Percentiles rank a stretch among this genome's conserved stretches.
These are phyloP conservation scores for Crypturellus undulatus DNA, from an alignment of 2,113 vertebrate genomes.

Conservation along the genomic window DNA sequence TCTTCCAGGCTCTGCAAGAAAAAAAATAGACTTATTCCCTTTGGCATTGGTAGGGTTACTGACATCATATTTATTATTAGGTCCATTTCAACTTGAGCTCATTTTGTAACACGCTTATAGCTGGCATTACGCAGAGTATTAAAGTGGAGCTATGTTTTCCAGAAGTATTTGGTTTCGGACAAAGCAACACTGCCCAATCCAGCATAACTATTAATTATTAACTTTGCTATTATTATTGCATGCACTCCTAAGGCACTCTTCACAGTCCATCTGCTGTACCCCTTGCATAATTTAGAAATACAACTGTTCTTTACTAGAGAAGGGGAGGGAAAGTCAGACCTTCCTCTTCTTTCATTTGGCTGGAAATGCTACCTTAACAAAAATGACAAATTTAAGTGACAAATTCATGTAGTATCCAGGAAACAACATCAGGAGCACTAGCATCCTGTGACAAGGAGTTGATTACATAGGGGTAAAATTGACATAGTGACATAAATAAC, in stretches of 20 bases:
- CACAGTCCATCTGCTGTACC: neutral
- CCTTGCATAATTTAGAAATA: slow-evolving; percentile 47
- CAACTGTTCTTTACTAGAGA: neutral
- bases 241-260: slow-evolving; percentile 18
- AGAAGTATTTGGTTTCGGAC: slow-evolving; percentile 3
- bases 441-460: neutral
- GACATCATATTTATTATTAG: neutral
- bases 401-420: neutral
- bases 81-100: neutral
- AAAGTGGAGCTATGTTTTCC: neutral
- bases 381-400: slow-evolving; percentile 1
- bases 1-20: neutral
- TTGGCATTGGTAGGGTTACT: neutral
- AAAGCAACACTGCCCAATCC: neutral
- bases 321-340: neutral
- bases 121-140: neutral
- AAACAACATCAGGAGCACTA: neutral
- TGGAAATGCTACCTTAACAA: neutral
- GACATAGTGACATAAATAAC: neutral
- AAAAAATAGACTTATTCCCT: neutral
- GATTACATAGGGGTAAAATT: neutral
- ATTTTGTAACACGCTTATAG: neutral
- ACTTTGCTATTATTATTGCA: slow-evolving; percentile 46
- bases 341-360: neutral
- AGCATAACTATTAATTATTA: slow-evolving; percentile 19